These are phyloP conservation scores for Centropristis striata DNA, from an alignment of 2,113 vertebrate genomes.

Conservation along the genomic window DNA sequence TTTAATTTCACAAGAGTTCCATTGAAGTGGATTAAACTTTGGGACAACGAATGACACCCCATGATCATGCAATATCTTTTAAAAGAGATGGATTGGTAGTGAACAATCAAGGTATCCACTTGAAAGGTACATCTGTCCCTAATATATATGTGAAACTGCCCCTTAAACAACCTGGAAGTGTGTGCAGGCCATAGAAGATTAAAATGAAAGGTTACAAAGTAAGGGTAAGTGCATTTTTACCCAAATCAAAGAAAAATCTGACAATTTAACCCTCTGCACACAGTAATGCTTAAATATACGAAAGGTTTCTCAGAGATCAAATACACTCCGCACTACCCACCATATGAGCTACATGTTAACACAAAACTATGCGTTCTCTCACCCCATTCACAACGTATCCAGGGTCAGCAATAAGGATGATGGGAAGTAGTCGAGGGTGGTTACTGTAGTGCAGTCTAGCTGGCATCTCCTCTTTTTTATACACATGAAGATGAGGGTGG, in stretches of 20 bases:
- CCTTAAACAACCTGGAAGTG: background rate
- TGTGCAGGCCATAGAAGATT: background rate
- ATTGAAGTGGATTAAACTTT: no score
- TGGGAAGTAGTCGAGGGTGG: slow-evolving; percentile 71
- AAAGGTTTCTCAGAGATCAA: background rate
- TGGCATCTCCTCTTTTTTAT: slow-evolving; percentile 90
- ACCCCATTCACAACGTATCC: slow-evolving; percentile 16
- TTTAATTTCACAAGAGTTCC: no score
- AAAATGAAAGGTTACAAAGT: background rate
- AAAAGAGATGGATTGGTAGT: background rate
- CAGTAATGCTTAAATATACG: background rate
- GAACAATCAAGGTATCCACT: background rate
- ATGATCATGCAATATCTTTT: background rate
- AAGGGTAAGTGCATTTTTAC: background rate
- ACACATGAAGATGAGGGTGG: slow-evolving; percentile 89
- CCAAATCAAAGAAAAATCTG: background rate
- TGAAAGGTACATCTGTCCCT: background rate
- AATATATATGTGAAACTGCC: background rate
- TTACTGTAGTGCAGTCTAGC: slow-evolving; percentile 84
- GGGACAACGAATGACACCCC: background rate
- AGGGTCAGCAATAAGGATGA: slow-evolving; percentile 71
- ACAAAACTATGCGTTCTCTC: background rate
- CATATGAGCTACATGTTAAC: background rate
- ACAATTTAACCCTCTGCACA: background rate
- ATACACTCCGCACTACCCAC: slow-evolving; percentile 75